Percentiles rank a stretch among this genome's conserved stretches.
phyloP scores from a whole-genome alignment of 2,888 invertebrate species.

The Cephalotes varians region DNA sequence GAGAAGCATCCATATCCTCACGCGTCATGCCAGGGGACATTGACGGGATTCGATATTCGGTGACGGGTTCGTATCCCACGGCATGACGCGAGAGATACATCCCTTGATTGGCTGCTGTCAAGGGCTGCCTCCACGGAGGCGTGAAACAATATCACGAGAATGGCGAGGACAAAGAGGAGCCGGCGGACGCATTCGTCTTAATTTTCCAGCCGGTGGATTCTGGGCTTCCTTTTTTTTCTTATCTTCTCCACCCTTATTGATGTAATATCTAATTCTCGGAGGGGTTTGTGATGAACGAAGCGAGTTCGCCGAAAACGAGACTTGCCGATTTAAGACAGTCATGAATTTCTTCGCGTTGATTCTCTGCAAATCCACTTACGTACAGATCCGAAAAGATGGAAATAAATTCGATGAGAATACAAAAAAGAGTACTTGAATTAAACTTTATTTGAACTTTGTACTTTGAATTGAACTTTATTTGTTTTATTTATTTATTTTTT shows the following conservation, averaged over 20 bases:
- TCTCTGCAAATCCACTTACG: background rate
- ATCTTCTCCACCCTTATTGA: background rate
- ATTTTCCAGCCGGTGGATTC: slow-evolving; percentile 69
- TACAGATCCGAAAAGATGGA: background rate
- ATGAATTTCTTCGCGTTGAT: background rate
- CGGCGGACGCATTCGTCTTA: slow-evolving; percentile 61
- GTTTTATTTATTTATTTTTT: background rate
- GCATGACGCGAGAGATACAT: slow-evolving; percentile 40
- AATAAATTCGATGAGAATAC: background rate
- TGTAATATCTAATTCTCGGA: slow-evolving; percentile 68
- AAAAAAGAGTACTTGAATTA: background rate
- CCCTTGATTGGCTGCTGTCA: slow-evolving; percentile 66
- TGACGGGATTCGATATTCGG: slow-evolving; percentile 44
- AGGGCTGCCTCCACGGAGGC: slow-evolving; percentile 64
- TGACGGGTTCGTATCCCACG: slow-evolving; percentile 43
- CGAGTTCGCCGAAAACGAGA: slow-evolving; percentile 49
- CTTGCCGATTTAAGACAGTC: slow-evolving; percentile 32
- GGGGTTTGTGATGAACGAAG: slow-evolving; percentile 60
- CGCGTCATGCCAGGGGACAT: slow-evolving; percentile 39
- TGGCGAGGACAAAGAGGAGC: slow-evolving; percentile 43
- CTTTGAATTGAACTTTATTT: too few relatives aligned
- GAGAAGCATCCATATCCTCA: slow-evolving; percentile 3
- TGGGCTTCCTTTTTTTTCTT: slow-evolving; percentile 15
- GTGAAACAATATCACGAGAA: slow-evolving; percentile 72
- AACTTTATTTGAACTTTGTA: background rate